These are phyloP conservation scores for Bruchidius siliquastri DNA, from an alignment of 2,888 invertebrate genomes.

Conservation along the genomic window DNA sequence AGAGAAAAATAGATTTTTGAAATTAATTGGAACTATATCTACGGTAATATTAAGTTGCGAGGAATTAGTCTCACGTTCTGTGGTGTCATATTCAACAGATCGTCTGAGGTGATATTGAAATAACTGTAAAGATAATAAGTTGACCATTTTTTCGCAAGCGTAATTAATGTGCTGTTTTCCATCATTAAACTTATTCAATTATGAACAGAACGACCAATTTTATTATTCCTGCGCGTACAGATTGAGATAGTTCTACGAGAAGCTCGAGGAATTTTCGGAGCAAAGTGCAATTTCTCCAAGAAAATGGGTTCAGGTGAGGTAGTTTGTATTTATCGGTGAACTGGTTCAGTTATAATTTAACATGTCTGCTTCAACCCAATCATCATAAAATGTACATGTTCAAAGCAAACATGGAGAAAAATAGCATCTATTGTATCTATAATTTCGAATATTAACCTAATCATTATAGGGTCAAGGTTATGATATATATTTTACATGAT, in stretches of 20 bases:
- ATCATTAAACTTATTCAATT: not conserved
- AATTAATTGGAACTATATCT: no score
- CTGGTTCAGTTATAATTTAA: not conserved
- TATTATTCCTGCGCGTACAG: not conserved
- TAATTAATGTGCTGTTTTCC: not conserved
- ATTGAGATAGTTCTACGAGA: not conserved
- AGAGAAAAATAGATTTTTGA: no score
- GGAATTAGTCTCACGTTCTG: not conserved
- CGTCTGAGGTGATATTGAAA: not conserved
- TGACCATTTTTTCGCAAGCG: not conserved
- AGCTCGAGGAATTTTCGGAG: not conserved
- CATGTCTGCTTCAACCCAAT: not conserved
- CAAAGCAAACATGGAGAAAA: not conserved
- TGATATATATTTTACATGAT: not conserved
- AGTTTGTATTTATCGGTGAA: not conserved
- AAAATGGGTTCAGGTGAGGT: not conserved
- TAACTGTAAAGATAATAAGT: not conserved
- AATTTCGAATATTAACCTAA: not conserved
- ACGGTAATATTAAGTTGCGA: no score
- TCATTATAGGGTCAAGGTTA: not conserved
- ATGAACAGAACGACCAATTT: not conserved
- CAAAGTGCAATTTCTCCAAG: not conserved
- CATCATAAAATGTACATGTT: not conserved
- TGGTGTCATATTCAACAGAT: not conserved
- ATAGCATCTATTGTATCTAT: not conserved